phyloP scores from a whole-genome alignment of 1,140 invertebrate genomes.

The Drosophila teissieri region DNA sequence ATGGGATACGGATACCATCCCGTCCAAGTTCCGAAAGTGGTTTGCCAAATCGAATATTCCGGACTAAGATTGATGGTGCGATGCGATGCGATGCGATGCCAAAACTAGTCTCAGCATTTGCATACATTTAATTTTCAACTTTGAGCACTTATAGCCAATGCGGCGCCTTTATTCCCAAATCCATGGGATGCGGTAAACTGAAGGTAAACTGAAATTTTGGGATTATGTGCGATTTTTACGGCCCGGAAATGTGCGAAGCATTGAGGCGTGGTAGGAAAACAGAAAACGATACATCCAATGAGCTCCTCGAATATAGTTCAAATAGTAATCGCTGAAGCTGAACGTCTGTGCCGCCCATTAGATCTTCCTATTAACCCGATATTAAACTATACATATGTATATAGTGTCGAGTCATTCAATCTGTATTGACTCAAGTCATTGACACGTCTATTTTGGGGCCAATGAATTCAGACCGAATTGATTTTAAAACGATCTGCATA shows the following conservation, averaged over 20 bases:
- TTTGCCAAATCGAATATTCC: conserved; percentile 43
- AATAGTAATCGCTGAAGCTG: conserved; percentile 22
- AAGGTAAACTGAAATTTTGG: not conserved
- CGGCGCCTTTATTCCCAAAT: not conserved
- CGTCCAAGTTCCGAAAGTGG: conserved; percentile 28
- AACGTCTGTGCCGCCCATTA: conserved; percentile 19
- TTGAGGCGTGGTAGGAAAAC: conserved; percentile 29
- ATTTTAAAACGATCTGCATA: conserved; percentile 11
- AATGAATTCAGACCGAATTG: conserved; percentile 29
- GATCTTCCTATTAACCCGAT: conserved; percentile 22
- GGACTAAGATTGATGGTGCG: conserved; percentile 30
- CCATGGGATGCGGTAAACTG: conserved; percentile 5
- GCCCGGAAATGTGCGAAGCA: conserved; percentile 45
- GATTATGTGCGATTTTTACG: not conserved
- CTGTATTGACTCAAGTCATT: conserved; percentile 26
- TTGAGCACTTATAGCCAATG: too few relatives aligned
- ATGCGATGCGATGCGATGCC: not conserved
- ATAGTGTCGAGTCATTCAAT: conserved; percentile 20
- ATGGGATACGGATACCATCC: not conserved
- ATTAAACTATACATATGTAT: not conserved
- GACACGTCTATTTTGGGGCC: conserved; percentile 39
- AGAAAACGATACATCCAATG: conserved; percentile 6
- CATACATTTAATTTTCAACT: conserved; percentile 26
- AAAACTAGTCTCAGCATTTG: conserved; percentile 20
- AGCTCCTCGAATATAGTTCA: conserved; percentile 33